Evolutionary conservation across 2,113 vertebrate genomes (phyloP).

Genomic region (Guaruba guarouba): DNA sequence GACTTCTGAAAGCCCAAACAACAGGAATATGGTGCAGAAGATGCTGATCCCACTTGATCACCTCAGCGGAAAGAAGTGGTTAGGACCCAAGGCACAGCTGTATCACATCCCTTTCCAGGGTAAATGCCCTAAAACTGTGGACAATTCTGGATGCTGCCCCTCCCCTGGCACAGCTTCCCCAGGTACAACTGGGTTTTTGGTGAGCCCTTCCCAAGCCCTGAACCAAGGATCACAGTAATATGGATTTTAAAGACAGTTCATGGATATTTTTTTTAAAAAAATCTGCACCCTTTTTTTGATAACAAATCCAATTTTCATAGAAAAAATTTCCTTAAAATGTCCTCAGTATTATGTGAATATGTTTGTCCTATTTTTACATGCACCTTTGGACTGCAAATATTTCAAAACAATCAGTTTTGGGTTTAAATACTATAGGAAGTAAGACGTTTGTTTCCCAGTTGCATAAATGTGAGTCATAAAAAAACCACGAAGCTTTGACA

Average conservation of each 20-base stretch:
- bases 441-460: slow-evolving; percentile 25
- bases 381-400: neutral
- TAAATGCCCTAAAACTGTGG: neutral
- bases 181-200: neutral
- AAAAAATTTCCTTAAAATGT: neutral
- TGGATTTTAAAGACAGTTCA: neutral
- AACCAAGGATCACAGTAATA: neutral
- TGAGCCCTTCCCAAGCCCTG: neutral
- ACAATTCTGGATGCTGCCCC: neutral
- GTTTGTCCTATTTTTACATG: neutral
- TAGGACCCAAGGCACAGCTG: no score
- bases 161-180: neutral
- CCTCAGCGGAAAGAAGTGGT: neutral
- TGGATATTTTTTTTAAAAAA: neutral
- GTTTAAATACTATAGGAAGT: slow-evolving; percentile 2
- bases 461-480: slow-evolving; percentile 51
- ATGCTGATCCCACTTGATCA: neutral
- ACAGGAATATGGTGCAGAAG: neutral
- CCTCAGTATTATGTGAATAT: neutral
- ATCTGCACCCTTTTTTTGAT: fast-evolving
- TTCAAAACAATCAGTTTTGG: neutral
- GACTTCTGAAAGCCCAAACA: fast-evolving
- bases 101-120: neutral
- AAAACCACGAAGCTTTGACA: slow-evolving; percentile 51
- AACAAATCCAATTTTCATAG: neutral